Percentiles rank a stretch among this genome's conserved stretches.
Conservation (phyloP, 2,797 vertebrate genomes). For the Vireo griseus region DNA sequence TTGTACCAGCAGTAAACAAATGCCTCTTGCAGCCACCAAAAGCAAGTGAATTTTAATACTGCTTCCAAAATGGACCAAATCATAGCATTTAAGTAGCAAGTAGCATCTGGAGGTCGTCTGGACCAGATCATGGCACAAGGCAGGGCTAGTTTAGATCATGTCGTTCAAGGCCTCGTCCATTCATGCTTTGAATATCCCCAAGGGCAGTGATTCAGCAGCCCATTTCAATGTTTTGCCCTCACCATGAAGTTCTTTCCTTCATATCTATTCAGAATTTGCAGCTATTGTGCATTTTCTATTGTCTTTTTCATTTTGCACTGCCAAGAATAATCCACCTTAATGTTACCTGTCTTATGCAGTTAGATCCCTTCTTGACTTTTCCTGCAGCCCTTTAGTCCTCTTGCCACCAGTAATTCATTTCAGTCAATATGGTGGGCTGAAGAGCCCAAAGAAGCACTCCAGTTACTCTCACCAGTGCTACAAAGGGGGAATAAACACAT, state of each 20-base stretch:
- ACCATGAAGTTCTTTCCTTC: neutral
- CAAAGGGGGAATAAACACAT: neutral
- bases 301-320: neutral
- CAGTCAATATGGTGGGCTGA: neutral
- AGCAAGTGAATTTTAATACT: neutral
- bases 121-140: neutral
- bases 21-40: neutral
- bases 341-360: neutral
- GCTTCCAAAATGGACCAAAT: neutral
- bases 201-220: neutral
- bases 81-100: neutral
- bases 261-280: neutral
- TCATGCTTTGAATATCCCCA: neutral
- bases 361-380: neutral
- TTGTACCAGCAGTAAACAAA: neutral
- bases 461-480: neutral
- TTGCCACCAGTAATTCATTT: neutral
- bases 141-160: neutral
- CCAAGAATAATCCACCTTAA: neutral
- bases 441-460: neutral
- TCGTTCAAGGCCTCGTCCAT: neutral
- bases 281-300: neutral
- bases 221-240: neutral
- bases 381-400: neutral
- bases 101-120: neutral